phyloP scores from a whole-genome alignment of 2,113 vertebrate genomes.

The Proteles cristata region DNA sequence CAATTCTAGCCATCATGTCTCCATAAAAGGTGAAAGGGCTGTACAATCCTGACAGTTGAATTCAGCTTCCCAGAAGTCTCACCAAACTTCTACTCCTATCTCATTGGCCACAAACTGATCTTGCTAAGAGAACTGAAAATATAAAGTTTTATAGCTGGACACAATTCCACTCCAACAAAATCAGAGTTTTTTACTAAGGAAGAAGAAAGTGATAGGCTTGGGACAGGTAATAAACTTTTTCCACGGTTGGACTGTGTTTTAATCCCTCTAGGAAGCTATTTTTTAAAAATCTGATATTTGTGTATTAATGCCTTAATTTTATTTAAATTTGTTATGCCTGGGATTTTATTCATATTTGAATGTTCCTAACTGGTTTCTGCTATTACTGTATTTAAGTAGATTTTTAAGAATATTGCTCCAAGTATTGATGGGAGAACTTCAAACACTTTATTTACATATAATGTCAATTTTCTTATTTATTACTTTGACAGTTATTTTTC shows the following conservation, averaged over 20 bases:
- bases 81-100: background rate
- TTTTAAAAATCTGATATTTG: background rate
- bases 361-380: background rate
- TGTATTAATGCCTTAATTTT: background rate
- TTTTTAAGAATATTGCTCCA: background rate
- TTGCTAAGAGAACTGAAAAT: background rate
- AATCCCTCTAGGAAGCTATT: too few relatives aligned
- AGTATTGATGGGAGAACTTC: background rate
- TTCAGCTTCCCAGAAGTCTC: background rate
- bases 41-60: background rate
- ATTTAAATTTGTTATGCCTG: background rate
- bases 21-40: background rate
- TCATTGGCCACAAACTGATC: background rate
- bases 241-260: background rate
- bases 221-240: background rate
- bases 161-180: background rate
- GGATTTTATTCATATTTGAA: slow-evolving; percentile 44
- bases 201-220: background rate
- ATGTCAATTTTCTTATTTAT: slow-evolving; percentile 29
- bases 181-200: background rate
- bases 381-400: slow-evolving; percentile 5
- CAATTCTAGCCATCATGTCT: too few relatives aligned
- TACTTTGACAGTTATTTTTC: slow-evolving; percentile 40
- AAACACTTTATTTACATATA: background rate
- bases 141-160: background rate